phyloP scores from a whole-genome alignment of 2,888 invertebrate genomes.

The Dicycla oo region DNA sequence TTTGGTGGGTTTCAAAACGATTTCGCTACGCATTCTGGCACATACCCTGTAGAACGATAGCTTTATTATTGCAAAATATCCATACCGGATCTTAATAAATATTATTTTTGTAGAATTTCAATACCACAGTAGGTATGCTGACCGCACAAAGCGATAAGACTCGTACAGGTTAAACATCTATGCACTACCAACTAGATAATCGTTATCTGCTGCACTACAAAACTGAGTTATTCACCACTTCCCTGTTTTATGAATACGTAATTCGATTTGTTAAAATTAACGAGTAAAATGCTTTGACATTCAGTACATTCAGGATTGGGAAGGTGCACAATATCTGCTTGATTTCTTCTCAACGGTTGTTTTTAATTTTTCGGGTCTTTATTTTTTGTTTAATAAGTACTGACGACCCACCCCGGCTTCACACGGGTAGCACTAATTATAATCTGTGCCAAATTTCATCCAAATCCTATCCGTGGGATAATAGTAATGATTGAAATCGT shows the following conservation, averaged over 20 bases:
- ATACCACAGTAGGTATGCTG: conserved; percentile 22
- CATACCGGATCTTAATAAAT: neutral
- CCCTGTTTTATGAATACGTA: neutral
- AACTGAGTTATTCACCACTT: conserved; percentile 15
- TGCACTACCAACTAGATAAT: conserved; percentile 45
- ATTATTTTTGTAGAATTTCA: neutral
- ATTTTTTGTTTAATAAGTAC: too few relatives aligned
- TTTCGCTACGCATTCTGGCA: neutral
- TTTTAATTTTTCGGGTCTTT: too few relatives aligned
- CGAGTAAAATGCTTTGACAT: too few relatives aligned
- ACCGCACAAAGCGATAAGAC: conserved; percentile 24
- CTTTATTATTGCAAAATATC: too few relatives aligned
- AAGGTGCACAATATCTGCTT: too few relatives aligned
- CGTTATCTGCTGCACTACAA: conserved; percentile 21
- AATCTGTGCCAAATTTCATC: too few relatives aligned
- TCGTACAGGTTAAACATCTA: conserved; percentile 30
- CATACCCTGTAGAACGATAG: neutral
- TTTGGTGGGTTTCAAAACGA: neutral
- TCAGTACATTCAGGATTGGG: too few relatives aligned
- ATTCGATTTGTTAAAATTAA: neutral
- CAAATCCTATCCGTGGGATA: too few relatives aligned
- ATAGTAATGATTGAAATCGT: too few relatives aligned
- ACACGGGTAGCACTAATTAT: too few relatives aligned
- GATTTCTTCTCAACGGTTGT: too few relatives aligned
- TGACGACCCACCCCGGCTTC: too few relatives aligned